These are phyloP conservation scores for Botrylloides violaceus DNA, from an alignment of 23 tunicate genomes.

Conservation along the genomic window DNA sequence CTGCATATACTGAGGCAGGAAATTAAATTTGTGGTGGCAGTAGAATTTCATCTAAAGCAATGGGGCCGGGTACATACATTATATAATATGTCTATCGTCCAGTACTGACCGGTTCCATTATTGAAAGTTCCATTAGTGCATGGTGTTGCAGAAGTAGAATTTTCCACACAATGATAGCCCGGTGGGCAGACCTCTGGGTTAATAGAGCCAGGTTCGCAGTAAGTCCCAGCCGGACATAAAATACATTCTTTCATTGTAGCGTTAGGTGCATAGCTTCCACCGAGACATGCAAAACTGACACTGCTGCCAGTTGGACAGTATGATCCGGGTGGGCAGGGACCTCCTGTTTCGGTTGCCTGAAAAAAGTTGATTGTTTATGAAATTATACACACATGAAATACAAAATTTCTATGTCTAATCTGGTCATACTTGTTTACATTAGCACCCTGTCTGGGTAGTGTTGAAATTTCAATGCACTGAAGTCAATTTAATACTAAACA, in stretches of 20 bases:
- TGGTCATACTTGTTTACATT: too few relatives aligned
- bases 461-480: too few relatives aligned
- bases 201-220: constrained; percentile 54
- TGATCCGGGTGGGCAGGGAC: constrained; percentile 74
- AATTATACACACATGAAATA: too few relatives aligned
- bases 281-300: constrained; percentile 27
- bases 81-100: background rate
- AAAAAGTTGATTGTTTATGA: too few relatives aligned
- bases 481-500: too few relatives aligned
- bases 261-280: constrained; percentile 67
- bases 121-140: constrained; percentile 86
- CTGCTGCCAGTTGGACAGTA: constrained; percentile 56
- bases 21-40: too few relatives aligned
- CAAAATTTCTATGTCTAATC: too few relatives aligned
- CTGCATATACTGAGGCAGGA: too few relatives aligned
- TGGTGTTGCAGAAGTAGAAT: constrained; percentile 31
- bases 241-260: constrained; percentile 27
- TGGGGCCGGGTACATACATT: background rate
- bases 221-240: constrained; percentile 73
- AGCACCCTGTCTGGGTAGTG: too few relatives aligned
- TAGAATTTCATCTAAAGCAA: too few relatives aligned
- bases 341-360: constrained; percentile 41
- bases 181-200: constrained; percentile 36
- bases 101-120: constrained; percentile 59
- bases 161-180: constrained; percentile 66